These are phyloP conservation scores for Anorthoa munda DNA, from an alignment of 2,888 invertebrate genomes.

Conservation along the genomic window DNA sequence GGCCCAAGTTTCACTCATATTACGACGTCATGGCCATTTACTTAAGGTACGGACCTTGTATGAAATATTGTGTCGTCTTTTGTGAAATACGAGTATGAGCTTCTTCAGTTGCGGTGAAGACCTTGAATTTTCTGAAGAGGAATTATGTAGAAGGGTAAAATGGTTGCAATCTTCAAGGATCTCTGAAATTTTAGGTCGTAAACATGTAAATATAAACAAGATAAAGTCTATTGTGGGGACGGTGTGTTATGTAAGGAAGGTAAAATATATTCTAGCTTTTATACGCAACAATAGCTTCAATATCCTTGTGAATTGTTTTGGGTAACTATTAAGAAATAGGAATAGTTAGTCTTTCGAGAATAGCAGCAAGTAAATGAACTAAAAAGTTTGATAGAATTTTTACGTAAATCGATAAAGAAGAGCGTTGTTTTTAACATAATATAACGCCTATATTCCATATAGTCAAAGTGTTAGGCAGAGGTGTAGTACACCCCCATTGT, in stretches of 20 bases:
- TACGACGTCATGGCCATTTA: slow-evolving; percentile 39
- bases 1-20: slow-evolving; percentile 39
- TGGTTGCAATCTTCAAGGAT: slow-evolving; percentile 46
- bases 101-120: slow-evolving; percentile 32
- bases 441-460: background rate
- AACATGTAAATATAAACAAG: slow-evolving; percentile 53
- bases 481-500: background rate
- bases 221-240: slow-evolving; percentile 50
- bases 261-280: slow-evolving; percentile 40
- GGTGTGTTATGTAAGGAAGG: slow-evolving; percentile 4
- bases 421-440: slow-evolving; percentile 1
- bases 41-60: slow-evolving; percentile 22
- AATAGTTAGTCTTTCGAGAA: slow-evolving; percentile 14
- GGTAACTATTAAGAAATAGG: slow-evolving; percentile 11
- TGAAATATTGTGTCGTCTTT: slow-evolving; percentile 41
- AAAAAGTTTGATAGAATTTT: slow-evolving; percentile 1
- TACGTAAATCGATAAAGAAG: background rate
- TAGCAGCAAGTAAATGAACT: background rate
- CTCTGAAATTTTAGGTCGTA: slow-evolving; percentile 36
- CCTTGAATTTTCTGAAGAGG: slow-evolving; percentile 33
- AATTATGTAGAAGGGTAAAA: slow-evolving; percentile 34
- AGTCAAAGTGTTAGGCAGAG: background rate
- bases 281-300: slow-evolving; percentile 35
- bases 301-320: slow-evolving; percentile 14
- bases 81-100: slow-evolving; percentile 47